These are phyloP conservation scores for Sipha maydis DNA, from an alignment of 2,888 invertebrate species.

Conservation along the genomic window DNA sequence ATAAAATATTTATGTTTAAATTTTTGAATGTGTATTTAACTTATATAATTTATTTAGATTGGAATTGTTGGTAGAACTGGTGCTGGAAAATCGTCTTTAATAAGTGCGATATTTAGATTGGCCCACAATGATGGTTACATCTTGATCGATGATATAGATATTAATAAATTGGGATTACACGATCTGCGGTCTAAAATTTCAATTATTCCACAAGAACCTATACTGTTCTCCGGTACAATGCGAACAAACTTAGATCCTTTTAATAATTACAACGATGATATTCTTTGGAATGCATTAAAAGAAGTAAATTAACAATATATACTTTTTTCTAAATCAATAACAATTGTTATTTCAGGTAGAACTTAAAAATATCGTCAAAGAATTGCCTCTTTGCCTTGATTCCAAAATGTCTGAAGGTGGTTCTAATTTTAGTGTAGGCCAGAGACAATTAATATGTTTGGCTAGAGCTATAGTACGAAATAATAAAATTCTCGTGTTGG, in stretches of 20 bases:
- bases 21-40: too few species aligned
- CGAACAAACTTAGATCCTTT: conserved; percentile 92
- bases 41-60: conserved; percentile 70
- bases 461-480: conserved; percentile 87
- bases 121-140: conserved; percentile 82
- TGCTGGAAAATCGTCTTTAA: conserved; percentile 83
- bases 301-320: conserved; percentile 71
- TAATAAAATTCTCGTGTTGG: conserved; percentile 85
- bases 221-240: conserved; percentile 86
- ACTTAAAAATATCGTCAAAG: too few species aligned
- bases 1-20: too few species aligned
- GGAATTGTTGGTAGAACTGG: conserved; percentile 87
- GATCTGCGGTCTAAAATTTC: conserved; percentile 81
- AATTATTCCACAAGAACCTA: conserved; percentile 87
- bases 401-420: conserved; percentile 80
- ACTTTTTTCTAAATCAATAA: too few species aligned
- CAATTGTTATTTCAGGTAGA: too few species aligned
- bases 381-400: conserved; percentile 72
- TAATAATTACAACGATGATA: conserved; percentile 79
- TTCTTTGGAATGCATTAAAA: conserved; percentile 85
- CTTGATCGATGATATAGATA: conserved; percentile 82
- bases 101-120: conserved; percentile 83
- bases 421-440: conserved; percentile 87
- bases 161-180: conserved; percentile 77
- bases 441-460: conserved; percentile 88